phyloP scores from a whole-genome alignment of 1,140 invertebrate genomes.

The Drosophila sturtevanti region DNA sequence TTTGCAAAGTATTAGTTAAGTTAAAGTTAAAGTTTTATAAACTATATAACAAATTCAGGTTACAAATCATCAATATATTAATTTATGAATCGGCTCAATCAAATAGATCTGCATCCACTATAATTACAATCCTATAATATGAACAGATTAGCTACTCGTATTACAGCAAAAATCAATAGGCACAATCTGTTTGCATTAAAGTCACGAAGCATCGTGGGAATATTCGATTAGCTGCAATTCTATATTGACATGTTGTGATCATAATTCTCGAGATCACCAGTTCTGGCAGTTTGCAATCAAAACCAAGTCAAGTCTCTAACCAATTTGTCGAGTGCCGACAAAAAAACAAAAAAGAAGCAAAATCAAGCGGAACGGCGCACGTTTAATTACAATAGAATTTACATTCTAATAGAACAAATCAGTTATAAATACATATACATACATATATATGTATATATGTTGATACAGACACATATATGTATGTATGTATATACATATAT shows the following conservation, averaged over 20 bases:
- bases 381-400: conserved; percentile 65
- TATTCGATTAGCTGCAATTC: conserved; percentile 28
- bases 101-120: too few species aligned
- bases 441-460: background rate
- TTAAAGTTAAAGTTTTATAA: too few species aligned
- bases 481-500: conserved; percentile 8
- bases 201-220: conserved; percentile 57
- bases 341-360: conserved; percentile 11
- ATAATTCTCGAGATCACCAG: conserved; percentile 53
- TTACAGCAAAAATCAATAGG: background rate
- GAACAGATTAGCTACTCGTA: background rate
- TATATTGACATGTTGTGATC: conserved; percentile 57
- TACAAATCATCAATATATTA: too few species aligned
- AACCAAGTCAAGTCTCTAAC: conserved; percentile 6
- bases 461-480: background rate
- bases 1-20: too few species aligned
- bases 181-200: background rate
- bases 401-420: conserved; percentile 41
- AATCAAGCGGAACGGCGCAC: conserved; percentile 27
- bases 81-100: too few species aligned
- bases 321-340: conserved; percentile 61
- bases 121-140: too few species aligned
- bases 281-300: conserved; percentile 25
- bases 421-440: background rate
- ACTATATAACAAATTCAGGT: too few species aligned